phyloP scores from a whole-genome alignment of 2,797 vertebrate genomes.

The Hippopotamyrus pictus region DNA sequence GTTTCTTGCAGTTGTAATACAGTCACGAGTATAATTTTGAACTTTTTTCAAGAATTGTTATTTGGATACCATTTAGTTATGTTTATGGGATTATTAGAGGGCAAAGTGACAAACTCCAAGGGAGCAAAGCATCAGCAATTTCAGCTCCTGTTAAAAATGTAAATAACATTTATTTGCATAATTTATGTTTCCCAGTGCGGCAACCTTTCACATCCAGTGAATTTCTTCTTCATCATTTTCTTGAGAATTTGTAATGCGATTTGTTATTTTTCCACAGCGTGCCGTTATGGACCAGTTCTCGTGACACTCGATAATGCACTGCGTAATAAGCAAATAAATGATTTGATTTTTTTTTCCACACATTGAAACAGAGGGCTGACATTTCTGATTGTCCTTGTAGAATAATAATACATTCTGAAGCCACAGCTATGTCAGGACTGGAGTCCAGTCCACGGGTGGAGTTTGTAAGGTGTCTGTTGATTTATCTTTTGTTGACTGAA shows the following conservation, averaged over 20 bases:
- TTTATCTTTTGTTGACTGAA: not conserved
- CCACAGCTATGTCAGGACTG: no score
- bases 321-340: not conserved
- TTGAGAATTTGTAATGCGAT: slow-evolving; percentile 4
- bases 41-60: not conserved
- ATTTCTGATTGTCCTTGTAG: not conserved
- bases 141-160: not conserved
- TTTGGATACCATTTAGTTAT: not conserved
- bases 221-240: slow-evolving; percentile 5
- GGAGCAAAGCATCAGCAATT: not conserved
- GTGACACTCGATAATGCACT: not conserved
- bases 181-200: not conserved
- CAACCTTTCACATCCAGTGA: not conserved
- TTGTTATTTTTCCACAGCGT: not conserved
- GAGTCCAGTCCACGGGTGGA: not conserved
- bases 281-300: not conserved
- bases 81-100: not conserved
- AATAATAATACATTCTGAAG: not conserved
- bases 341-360: not conserved
- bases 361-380: not conserved
- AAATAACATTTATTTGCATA: not conserved
- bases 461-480: not conserved
- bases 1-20: not conserved
- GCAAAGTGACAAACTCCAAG: not conserved
- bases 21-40: not conserved